Evolutionary conservation across 2,888 invertebrate genomes (phyloP), one percentile per base, ranked within the genome.

Genomic region (Oegoconia quadripuncta): DNA sequence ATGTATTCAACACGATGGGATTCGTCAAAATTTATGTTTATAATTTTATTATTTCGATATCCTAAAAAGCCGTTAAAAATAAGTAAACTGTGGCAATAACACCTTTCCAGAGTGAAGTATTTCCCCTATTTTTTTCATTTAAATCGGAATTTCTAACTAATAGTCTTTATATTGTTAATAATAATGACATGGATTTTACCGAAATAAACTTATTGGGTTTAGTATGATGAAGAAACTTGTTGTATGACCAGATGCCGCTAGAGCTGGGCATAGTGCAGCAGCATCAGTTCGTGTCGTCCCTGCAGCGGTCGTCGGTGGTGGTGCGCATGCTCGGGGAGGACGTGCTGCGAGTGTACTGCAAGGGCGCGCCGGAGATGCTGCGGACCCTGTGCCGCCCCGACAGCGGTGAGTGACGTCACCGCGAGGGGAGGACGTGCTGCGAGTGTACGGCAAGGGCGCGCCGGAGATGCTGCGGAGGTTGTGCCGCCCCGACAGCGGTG

Each of bases 281-380:
- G 72, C 94, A 96, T 67, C 93, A 96, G 34, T 97, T 97, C 73
- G 93, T 94, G 9, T 98, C 97, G 1, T 91, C 89, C 46, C 87
- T 97, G 2, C 97, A 98, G 71, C 88, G 98, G 1, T 96, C 97
- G 91, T 94, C 96, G 1, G 97, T 98, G 1, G 93, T 97, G 33
- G 92, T 93, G 0, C 90, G 96, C 2, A 90, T 92, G 16, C 75
- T 97, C 3, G 93, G 92, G 2, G 93, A 92, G 7, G 88, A 90
- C 18, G 90, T 93, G 37, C 93, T 95, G 55, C 91, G 93, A 46
- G 90, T 96, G 0, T 98, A 93, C 72, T 95, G 94, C 62, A 98
- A 98, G 75, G 98, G 97, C 0, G 95, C 97, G 2, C 98, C 98
- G 0, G 98, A 98, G 77, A 97, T 94, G 93, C 89, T 98, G 18